Base-by-base conservation (phyloP, 2,113 vertebrate genomes). In the Corythoichthys haematopterus region DNA sequence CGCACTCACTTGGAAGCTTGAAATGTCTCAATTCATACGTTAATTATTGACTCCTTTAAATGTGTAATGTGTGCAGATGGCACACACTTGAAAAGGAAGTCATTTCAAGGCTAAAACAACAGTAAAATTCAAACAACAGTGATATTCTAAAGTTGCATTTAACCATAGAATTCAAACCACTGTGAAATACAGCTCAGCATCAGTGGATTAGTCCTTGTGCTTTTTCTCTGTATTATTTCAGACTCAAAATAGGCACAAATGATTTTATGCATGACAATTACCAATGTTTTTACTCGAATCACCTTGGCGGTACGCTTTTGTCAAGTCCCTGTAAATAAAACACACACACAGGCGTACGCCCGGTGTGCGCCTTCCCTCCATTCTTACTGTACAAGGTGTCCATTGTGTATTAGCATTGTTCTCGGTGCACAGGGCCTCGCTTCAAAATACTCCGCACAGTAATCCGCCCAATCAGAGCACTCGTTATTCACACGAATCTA, bases 21-120 rank as follows among this genome's bases (percentile, higher is more conserved):
- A 90, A 85, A 82, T 70, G 82, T 83, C 83, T 84, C 66, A 38
- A 80, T 69, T 81, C 47, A 45, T 12, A 62, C 69, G 69, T 89
- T 8, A 88, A 88, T 91, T 84, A 90, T 87, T 87, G 72, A 88
- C 64, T 11, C 2, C 10, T 20, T 35, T 88, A 74, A 84, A 88
- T 85, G 73, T 20, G 36, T 76, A 75, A 90, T 80, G 80, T 43
- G 61, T 66, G 50, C 86, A 87, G 88, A 84, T 82, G 82, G 77
- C 28, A 36, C 55, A 55, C 10, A 55, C 52, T 55, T 33, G 20
- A 33, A 20, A 11, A 4, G 1, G 3, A 55, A 55, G 12, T 57
- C 6, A 13, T 15, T 36, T 15, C 33, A 36, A 14, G 55, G 55
- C 35, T 33, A 36, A 33, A 20, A 10, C 28, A 28, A n/a, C 6